Base-by-base conservation (phyloP, 2,888 invertebrate genomes). In the Diaprepes abbreviatus region DNA sequence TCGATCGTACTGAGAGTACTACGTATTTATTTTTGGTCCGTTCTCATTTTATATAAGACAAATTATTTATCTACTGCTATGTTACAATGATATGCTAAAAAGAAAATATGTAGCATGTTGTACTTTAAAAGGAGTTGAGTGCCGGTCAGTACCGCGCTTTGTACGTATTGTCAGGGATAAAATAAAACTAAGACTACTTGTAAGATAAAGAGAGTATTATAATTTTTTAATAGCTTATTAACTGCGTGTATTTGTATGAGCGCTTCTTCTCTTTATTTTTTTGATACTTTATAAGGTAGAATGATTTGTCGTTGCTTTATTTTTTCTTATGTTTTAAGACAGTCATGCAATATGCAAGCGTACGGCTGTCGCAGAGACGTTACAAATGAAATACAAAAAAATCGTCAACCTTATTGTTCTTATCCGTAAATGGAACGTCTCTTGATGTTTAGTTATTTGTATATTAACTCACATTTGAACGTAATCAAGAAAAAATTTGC, bases 151-250 rank as follows among this genome's bases (percentile, higher is more conserved):
- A 66, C 58, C 38, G 58, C 64, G 69, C 64, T 69, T 64, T 58
- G 63, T 64, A 40, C 45, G 50, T 66, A 70, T 70, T 70, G 66
- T 66, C 66, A 57, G 57, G 28, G 50, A 38, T 33, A 58, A 33
- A 58, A 70, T 52, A 69, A 69, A 60, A 65, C 31, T 35, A 70
- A 59, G 36, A 70, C 66, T 54, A 36, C 57, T 55, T 48, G 57
- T 48, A 62, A 64, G 48, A 57, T 43, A 66, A 36, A 54, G 66
- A 57, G 54, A 45, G 35, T 67, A 71, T 64, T 71, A 67, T 59
- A 71, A 71, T 71, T 67, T 63, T 60, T 60, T 71, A 71, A 71
- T 64, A 48, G 64, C 67, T 71, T 71, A 67, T 71, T 71, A 71
- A 59, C 38, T 45, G 21, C 21, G 58, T 60, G 48, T 58, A 33